A percentile compares a stretch with the other conserved stretches of the same genome.
These are phyloP conservation scores for Hydroisotoma schaefferi DNA, from an alignment of 2,888 invertebrate genomes.

Conservation along the genomic window DNA sequence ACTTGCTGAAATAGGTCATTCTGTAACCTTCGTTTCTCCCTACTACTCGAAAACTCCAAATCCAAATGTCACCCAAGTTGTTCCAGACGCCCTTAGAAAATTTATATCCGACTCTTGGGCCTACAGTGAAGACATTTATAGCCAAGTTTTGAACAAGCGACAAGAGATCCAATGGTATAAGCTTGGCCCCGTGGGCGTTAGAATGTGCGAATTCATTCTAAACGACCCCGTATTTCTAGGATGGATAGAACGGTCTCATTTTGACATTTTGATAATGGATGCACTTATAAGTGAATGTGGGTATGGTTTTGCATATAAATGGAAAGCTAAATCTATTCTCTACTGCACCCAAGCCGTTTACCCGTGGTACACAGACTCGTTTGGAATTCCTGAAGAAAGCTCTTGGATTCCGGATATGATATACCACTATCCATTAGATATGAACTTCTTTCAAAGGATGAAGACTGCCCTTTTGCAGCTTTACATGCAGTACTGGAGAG, in stretches of 20 bases:
- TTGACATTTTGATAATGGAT: conserved; percentile 40
- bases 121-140: neutral
- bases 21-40: conserved; percentile 9
- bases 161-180: neutral
- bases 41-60: neutral
- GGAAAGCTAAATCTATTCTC: conserved; percentile 29
- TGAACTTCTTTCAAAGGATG: conserved; percentile 21
- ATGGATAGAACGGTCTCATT: conserved; percentile 23
- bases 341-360: conserved; percentile 30
- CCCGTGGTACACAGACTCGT: conserved; percentile 31
- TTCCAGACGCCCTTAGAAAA: neutral
- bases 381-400: conserved; percentile 33
- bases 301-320: conserved; percentile 28
- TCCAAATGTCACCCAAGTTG: neutral
- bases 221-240: conserved; percentile 11
- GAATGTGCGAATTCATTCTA: conserved; percentile 19
- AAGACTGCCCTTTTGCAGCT: conserved; percentile 14
- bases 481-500: conserved; percentile 18
- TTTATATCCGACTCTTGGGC: neutral
- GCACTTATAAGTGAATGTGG: conserved; percentile 31
- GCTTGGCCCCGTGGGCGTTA: neutral
- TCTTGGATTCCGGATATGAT: conserved; percentile 39
- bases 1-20: neutral
- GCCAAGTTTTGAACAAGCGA: neutral
- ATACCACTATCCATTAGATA: conserved; percentile 14